phyloP scores from a whole-genome alignment of 2,113 vertebrate species.

The Empidonax alnorum region DNA sequence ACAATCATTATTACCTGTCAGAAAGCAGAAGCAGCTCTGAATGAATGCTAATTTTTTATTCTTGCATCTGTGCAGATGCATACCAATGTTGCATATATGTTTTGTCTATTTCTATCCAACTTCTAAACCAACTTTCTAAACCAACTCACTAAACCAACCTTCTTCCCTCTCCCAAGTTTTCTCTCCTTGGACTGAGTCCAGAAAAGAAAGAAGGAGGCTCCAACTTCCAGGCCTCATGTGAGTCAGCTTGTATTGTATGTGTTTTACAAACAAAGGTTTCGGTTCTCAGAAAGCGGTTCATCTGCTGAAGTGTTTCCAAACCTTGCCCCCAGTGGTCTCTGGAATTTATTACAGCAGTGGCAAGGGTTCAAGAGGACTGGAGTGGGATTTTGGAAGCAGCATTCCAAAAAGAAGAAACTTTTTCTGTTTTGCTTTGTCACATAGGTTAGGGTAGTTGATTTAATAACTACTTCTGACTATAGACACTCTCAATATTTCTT shows the following conservation, averaged over 20 bases:
- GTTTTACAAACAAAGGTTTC: slow-evolving; percentile 1
- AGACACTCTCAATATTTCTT: neutral
- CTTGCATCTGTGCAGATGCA: neutral
- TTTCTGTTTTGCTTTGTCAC: neutral
- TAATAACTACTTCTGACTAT: neutral
- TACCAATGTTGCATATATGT: slow-evolving; percentile 1
- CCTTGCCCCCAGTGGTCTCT: neutral
- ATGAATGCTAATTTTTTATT: slow-evolving; percentile 59
- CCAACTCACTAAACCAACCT: neutral
- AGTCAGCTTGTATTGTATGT: neutral
- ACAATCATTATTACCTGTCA: slow-evolving; percentile 69
- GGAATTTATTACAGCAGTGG: slow-evolving; percentile 12
- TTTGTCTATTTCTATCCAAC: slow-evolving; percentile 5
- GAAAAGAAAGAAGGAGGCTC: neutral
- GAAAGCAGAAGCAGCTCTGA: slow-evolving; percentile 30
- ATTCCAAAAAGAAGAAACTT: neutral
- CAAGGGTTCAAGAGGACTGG: neutral
- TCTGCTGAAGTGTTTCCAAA: slow-evolving; percentile 19
- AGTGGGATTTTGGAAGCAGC: neutral
- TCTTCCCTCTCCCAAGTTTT: neutral
- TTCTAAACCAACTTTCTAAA: too few species aligned
- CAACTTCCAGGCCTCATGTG: neutral
- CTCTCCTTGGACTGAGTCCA: neutral
- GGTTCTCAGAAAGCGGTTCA: neutral
- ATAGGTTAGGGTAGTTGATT: neutral